Percentiles rank a stretch among this genome's conserved stretches.
phyloP scores from a whole-genome alignment of 2,797 vertebrate species.

The Ptychobarbus kaznakovi region DNA sequence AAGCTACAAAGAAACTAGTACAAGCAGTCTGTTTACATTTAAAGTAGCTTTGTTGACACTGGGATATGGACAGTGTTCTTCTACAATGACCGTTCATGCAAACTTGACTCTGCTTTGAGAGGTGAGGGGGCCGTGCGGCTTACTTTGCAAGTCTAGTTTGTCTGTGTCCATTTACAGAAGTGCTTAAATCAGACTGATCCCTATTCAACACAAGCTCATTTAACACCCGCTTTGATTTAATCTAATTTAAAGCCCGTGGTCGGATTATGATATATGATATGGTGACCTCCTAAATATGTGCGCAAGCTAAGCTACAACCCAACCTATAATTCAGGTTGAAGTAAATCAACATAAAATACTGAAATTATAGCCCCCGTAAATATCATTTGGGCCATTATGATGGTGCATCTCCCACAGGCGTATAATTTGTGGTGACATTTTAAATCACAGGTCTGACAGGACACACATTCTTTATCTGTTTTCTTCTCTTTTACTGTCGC shows the following conservation, averaged over 20 bases:
- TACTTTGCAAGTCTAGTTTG: constrained; percentile 26
- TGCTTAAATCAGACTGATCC: constrained; percentile 27
- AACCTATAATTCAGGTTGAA: constrained; percentile 32
- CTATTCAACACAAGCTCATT: constrained; percentile 34
- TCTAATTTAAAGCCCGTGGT: constrained; percentile 22
- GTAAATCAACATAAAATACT: constrained; percentile 51
- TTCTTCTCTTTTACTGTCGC: neutral
- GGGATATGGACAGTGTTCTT: constrained; percentile 28
- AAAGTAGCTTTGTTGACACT: neutral
- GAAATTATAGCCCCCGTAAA: constrained; percentile 36
- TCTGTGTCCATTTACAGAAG: constrained; percentile 34
- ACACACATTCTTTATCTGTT: constrained; percentile 40
- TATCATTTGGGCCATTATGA: constrained; percentile 36
- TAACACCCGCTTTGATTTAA: constrained; percentile 36
- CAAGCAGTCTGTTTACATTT: neutral
- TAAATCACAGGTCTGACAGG: constrained; percentile 55
- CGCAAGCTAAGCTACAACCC: constrained; percentile 12
- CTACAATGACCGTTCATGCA: constrained; percentile 26
- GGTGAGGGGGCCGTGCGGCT: neutral
- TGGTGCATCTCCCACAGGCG: constrained; percentile 31
- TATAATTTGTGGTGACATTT: constrained; percentile 62
- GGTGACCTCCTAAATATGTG: constrained; percentile 33
- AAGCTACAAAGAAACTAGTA: neutral
- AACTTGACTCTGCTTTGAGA: constrained; percentile 24
- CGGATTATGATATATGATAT: constrained; percentile 38